These are phyloP conservation scores for Engraulis encrasicolus DNA, from an alignment of 2,113 vertebrate species.

Conservation along the genomic window DNA sequence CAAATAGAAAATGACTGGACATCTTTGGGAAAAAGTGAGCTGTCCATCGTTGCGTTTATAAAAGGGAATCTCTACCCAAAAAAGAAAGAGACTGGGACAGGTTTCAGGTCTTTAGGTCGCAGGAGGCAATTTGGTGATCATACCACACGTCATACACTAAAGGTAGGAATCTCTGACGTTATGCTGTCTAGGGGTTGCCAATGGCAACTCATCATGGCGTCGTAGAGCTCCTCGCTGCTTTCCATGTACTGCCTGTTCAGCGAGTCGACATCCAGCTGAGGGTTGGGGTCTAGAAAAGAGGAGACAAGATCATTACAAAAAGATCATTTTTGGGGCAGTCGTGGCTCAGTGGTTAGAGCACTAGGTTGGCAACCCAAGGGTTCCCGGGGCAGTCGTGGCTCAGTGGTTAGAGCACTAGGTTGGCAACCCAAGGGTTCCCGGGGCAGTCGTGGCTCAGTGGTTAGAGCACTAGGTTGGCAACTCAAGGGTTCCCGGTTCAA, in stretches of 20 bases:
- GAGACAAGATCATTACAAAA: neutral
- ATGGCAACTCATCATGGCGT: slow-evolving; percentile 87
- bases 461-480: no score
- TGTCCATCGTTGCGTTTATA: neutral
- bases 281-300: slow-evolving; percentile 66
- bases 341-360: no score
- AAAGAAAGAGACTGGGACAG: neutral
- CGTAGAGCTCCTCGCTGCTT: slow-evolving; percentile 89
- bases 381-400: no score
- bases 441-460: no score
- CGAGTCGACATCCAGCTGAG: slow-evolving; percentile 79
- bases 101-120: neutral
- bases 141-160: slow-evolving; percentile 55
- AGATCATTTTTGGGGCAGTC: no score
- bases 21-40: neutral
- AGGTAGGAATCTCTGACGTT: slow-evolving; percentile 76
- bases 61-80: slow-evolving; percentile 40
- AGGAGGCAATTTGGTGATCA: no score
- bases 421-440: no score
- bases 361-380: no score
- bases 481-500: no score
- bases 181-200: slow-evolving; percentile 89
- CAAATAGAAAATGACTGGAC: neutral
- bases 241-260: slow-evolving; percentile 89
- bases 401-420: no score